Evolutionary conservation across 2,797 vertebrate species (phyloP).

Genomic region (Acanthurus leucopareius): DNA sequence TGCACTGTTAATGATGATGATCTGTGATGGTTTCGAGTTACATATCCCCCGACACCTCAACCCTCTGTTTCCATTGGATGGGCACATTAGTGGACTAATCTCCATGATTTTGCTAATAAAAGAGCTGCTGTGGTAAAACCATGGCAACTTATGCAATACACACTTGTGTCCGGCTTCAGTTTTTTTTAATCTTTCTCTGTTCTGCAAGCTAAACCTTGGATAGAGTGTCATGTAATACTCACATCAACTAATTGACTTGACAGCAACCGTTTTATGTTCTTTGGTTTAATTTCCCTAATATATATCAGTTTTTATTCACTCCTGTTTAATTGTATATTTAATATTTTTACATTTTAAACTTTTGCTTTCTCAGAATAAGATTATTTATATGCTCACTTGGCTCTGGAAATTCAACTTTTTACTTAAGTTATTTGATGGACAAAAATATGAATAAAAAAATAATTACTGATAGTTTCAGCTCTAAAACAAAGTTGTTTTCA

Average conservation of each 20-base stretch:
- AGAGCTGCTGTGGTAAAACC: constrained; percentile 80
- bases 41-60: constrained; percentile 67
- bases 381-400: no score
- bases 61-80: constrained; percentile 81
- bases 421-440: not conserved
- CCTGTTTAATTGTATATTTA: no score
- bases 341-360: not conserved
- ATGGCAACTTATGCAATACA: constrained; percentile 77
- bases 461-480: not conserved
- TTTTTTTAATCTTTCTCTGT: constrained; percentile 4
- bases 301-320: no score
- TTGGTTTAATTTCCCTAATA: no score
- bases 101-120: constrained; percentile 89
- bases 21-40: constrained; percentile 78
- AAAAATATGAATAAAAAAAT: not conserved
- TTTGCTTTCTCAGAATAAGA: no score
- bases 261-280: no score
- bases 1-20: constrained; percentile 69
- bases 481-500: not conserved
- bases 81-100: constrained; percentile 84
- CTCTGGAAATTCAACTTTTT: no score
- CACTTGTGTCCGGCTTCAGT: not conserved
- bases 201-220: no score
- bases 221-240: no score
- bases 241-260: no score